Base-by-base conservation (phyloP, 2,797 vertebrate species). In the Simalia tracyae region DNA sequence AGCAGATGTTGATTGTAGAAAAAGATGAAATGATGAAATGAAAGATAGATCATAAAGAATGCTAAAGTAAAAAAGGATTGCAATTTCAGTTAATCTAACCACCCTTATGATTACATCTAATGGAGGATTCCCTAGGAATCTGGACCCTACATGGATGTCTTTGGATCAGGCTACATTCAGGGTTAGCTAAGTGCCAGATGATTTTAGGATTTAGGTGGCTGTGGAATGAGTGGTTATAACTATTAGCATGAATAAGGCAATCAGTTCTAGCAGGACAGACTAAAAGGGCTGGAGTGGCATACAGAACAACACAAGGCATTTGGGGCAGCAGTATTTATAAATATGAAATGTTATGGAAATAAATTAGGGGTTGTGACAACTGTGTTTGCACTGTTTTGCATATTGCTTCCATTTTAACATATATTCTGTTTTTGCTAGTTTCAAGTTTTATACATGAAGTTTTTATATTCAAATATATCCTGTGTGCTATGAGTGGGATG, bases 311-410 rank as follows among this genome's bases (percentile, higher is more conserved):
- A 81, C 3, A 81, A 46, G 36, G 19, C 8, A 81, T 81, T 72
- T 81, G 72, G 36, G 36, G 36, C 8, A 81, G 72, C 36, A 81
- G 92, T 95, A 60, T 94, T 94, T 95, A 76, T 95, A 94, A 94
- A 95, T 91, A 22, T 92, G 36, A 28, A 50, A 0, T 0, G 31
- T 76, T 22, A 0, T 0, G 61, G 91, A 90, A 89, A 61, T 72
- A 94, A 56, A 84, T 36, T 84, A 84, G 42, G 66, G n/a, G 46
- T 81, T 46, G 15, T n/a, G n/a, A 54, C 84, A 93, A 92, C 76
- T 88, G 0, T 8, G 64, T 88, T 93, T 86, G 84, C 76, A 89
- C 54, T 3, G 61, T 0, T 85, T 68, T 31, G 28, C 46, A 10
- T 85, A 5, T 1, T 28, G 88, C 56, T 94, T 66, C 4, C 66